These are phyloP conservation scores for Panurus biarmicus DNA, from an alignment of 2,113 vertebrate species.

Conservation along the genomic window DNA sequence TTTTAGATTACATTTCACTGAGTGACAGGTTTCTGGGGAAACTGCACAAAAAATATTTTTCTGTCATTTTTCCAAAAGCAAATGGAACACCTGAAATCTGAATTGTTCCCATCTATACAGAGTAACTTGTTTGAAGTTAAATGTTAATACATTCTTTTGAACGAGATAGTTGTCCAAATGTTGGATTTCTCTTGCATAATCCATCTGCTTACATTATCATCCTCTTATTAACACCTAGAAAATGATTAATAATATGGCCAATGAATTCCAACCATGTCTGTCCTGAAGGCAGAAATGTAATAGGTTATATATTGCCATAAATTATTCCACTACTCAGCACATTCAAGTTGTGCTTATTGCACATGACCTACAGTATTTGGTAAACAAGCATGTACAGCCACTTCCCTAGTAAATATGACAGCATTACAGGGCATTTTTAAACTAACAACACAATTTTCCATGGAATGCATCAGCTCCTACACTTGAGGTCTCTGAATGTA, in stretches of 20 bases:
- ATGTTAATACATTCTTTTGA: neutral
- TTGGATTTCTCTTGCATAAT: slow-evolving; percentile 14
- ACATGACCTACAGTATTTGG: slow-evolving; percentile 28
- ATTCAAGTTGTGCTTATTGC: slow-evolving; percentile 23
- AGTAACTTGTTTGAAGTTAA: neutral
- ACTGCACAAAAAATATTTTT: neutral
- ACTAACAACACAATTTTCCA: neutral
- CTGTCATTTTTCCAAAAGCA: neutral
- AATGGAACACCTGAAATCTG: neutral
- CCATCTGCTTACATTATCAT: slow-evolving; percentile 25
- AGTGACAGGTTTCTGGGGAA: neutral
- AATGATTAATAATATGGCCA: slow-evolving; percentile 39
- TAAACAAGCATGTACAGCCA: neutral
- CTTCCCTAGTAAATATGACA: neutral
- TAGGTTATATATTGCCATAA: slow-evolving; percentile 26
- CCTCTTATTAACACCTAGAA: slow-evolving; percentile 15
- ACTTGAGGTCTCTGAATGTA: neutral
- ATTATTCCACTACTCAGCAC: slow-evolving; percentile 46
- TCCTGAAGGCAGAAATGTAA: slow-evolving; percentile 58
- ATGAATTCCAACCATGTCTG: slow-evolving; percentile 34
- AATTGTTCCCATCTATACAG: neutral
- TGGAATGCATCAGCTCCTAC: neutral
- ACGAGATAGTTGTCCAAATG: neutral
- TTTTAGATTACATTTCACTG: neutral
- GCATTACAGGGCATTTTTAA: neutral